phyloP scores from a whole-genome alignment of 2,113 vertebrate genomes.

The Colinus virginianus region DNA sequence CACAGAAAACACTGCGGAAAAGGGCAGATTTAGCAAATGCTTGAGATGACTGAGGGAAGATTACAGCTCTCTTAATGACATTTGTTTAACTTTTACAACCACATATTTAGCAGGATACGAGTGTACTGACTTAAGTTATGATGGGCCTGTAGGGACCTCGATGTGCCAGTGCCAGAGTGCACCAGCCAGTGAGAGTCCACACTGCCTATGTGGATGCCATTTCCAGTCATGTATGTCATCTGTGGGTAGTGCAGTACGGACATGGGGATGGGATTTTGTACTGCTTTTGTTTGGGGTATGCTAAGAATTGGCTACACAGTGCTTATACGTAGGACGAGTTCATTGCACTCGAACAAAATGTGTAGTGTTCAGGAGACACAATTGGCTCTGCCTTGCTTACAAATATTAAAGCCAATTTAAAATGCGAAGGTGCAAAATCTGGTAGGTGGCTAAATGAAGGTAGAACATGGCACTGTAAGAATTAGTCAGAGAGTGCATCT shows the following conservation, averaged over 20 bases:
- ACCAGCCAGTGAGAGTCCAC: fast-evolving
- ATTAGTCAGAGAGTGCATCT: not conserved
- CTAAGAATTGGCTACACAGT: not conserved
- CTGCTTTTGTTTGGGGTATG: not conserved
- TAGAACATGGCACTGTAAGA: not conserved
- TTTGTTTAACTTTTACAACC: conserved; percentile 48
- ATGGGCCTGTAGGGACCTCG: conserved; percentile 2
- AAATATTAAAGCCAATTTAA: not conserved
- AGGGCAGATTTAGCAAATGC: conserved; percentile 58
- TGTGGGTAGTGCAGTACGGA: not conserved
- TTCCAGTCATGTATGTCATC: not conserved
- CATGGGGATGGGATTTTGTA: not conserved
- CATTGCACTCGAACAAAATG: not conserved
- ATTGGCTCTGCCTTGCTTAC: not conserved
- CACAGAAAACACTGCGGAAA: conserved; percentile 44
- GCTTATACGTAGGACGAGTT: not conserved
- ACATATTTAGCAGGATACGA: conserved; percentile 24
- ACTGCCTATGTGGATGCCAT: not conserved
- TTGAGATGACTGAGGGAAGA: conserved; percentile 51
- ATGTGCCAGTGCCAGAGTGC: not conserved
- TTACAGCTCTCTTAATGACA: conserved; percentile 49
- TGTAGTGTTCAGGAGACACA: not conserved
- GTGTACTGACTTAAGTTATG: not conserved
- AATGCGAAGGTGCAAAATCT: not conserved
- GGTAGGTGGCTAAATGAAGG: not conserved